Base-by-base conservation (phyloP, 2,888 invertebrate species). In the Liodrosophila aerea region DNA sequence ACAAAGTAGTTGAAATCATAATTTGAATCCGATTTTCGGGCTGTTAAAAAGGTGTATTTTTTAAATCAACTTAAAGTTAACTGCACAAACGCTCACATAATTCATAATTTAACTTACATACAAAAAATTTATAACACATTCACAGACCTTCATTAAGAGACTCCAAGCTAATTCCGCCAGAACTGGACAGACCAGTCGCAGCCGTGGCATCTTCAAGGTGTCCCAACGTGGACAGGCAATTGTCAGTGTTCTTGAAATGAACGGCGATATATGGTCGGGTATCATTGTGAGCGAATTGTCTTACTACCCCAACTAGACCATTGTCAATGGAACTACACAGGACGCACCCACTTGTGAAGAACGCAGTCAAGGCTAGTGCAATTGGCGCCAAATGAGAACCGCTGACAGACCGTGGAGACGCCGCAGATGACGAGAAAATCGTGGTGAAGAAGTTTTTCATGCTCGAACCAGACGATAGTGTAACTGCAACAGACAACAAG, bases 381-480 rank as follows among this genome's bases (percentile, higher is more conserved):
- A 64, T 46, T 40, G 68, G 68, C 57, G 74, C 70, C 68, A 68
- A 40, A 18, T 63, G 50, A 50, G 51, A 47, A 71, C 65, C 56
- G 65, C 59, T 45, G 53, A 39, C 44, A 56, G 39, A 49, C 41
- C 37, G 2, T 2, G 63, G 43, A 39, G 50, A n/a, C 16, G 78
- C 65, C 51, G 87, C 80, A 54, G 87, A 83, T 31, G 86, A 73
- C 16, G 87, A 82, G 57, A 88, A 87, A 67, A 87, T 87, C 50
- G 87, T 86, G 66, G 80, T 83, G 59, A 89, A 87, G 74, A 88
- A 85, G 82, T 85, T 85, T 65, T 77, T 77, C 81, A 88, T 64
- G 72, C 85, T 77, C 66, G 87, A 87, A 46, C 89, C 87, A 43
- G 89, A 89, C 34, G 89, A 88, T 46, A 88, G 87, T 30, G 89